Base-by-base conservation (phyloP, 2,113 vertebrate species). In the Elephantulus edwardii region DNA sequence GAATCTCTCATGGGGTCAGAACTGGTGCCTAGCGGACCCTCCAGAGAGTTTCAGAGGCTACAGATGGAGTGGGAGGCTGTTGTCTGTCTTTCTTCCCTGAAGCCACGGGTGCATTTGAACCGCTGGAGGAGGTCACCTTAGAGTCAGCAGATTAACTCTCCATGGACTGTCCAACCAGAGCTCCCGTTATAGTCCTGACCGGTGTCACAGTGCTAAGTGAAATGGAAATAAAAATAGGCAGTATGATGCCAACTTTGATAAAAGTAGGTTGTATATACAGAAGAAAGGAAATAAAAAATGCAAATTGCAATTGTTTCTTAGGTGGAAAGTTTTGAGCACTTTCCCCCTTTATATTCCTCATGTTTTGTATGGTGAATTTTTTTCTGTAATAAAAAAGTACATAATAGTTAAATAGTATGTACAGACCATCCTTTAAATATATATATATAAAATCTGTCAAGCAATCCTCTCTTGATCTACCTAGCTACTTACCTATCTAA, bases 321-420 rank as follows among this genome's bases (percentile, higher is more conserved):
- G 46, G 20, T 71, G 16, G 52, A 20, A 86, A 35, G 9, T 88
- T 76, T 68, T 71, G 50, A 81, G 40, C 58, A 52, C 46, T 68
- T 56, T 80, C 35, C n/a, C 50, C 22, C 17, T 35, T 58, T 5
- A 40, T 6, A 44, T 30, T 60, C 88, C 58, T 19, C 38, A 52
- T 40, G 33, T 71, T 89, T 91, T 74, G 44, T 82, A 11, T 64
- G 33, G n/a, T 89, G 30, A 81, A 40, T 16, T 88, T 58, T 83
- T 35, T 62, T 62, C 54, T 88, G 10, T 75, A 75, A 80, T 92
- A 8, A 75, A 60, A 50, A 38, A 90, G n/a, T n/a, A n/a, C n/a
- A n/a, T n/a, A n/a, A n/a, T n/a, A n/a, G n/a, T n/a, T n/a, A n/a
- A n/a, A n/a, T n/a, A n/a, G n/a, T n/a, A n/a, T 56, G 6, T 22